These are phyloP conservation scores for Oceanodroma tethys DNA, from an alignment of 2,113 vertebrate genomes.

Conservation along the genomic window DNA sequence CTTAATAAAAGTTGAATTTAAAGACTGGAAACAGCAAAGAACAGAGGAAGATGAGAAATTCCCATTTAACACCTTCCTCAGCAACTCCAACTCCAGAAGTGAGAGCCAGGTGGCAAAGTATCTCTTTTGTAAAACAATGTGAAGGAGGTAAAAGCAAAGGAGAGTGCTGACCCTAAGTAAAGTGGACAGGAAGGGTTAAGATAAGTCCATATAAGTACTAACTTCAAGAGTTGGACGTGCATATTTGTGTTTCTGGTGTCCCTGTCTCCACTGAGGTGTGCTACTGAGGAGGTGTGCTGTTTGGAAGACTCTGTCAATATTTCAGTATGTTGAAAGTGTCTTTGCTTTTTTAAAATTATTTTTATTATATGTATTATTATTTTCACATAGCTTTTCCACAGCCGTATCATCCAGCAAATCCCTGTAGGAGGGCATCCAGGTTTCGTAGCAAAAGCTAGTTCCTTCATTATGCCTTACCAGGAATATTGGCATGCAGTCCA, in stretches of 20 bases:
- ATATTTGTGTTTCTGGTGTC: not conserved
- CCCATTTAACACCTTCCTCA: not conserved
- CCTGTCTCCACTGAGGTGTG: not conserved
- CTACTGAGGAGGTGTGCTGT: not conserved
- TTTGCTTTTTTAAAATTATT: not conserved
- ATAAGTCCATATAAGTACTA: not conserved
- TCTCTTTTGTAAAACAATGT: not conserved
- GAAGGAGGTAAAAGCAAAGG: not conserved
- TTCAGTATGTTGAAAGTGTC: not conserved
- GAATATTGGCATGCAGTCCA: slow-evolving; percentile 4
- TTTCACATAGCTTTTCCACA: not conserved
- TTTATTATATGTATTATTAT: not conserved
- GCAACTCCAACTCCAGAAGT: not conserved
- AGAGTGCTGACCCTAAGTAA: not conserved
- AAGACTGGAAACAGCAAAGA: not conserved
- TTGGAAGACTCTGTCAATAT: not conserved
- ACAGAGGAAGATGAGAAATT: not conserved
- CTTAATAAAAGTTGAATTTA: not conserved
- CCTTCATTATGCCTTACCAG: not conserved
- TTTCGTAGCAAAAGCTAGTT: not conserved
- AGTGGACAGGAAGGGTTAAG: not conserved
- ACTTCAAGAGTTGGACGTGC: not conserved
- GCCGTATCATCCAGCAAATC: not conserved
- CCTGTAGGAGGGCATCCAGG: not conserved
- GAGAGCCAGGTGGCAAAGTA: not conserved